Evolutionary conservation across 64 coral and sea anemone genomes (phyloP).

Genomic region (Acropora yongei): DNA sequence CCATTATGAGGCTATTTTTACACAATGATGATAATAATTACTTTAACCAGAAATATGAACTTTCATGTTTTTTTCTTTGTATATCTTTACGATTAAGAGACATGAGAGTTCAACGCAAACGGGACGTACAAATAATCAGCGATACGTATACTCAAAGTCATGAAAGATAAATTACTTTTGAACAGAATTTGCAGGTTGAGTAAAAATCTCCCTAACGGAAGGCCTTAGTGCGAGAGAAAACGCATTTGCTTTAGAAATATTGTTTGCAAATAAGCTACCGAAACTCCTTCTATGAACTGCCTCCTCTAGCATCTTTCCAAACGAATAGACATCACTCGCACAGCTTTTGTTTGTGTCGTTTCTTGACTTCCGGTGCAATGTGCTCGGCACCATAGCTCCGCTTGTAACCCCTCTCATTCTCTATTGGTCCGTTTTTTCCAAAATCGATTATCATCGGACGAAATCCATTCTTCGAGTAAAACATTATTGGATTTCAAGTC

Average conservation of each 20-base stretch:
- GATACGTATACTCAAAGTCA: no score
- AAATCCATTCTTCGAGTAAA: slow-evolving; percentile 19
- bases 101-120: no score
- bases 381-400: neutral
- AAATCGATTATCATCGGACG: slow-evolving; percentile 30
- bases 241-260: neutral
- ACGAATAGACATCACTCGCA: slow-evolving; percentile 58
- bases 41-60: no score
- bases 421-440: slow-evolving; percentile 50
- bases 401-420: neutral
- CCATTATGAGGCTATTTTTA: no score
- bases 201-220: neutral
- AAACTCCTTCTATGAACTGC: slow-evolving; percentile 19
- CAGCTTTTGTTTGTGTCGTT: neutral
- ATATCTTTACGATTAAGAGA: no score
- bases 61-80: no score
- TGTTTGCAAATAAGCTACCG: neutral
- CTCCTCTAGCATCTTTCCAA: slow-evolving; percentile 40
- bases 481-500: slow-evolving; percentile 61
- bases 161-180: no score
- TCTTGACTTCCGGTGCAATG: slow-evolving; percentile 16
- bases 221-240: neutral
- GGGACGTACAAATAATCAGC: no score
- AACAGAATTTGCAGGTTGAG: neutral
- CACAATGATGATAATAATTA: no score